phyloP scores from a whole-genome alignment of 1,140 invertebrate species.

The Ceratosolen fusciceps region DNA sequence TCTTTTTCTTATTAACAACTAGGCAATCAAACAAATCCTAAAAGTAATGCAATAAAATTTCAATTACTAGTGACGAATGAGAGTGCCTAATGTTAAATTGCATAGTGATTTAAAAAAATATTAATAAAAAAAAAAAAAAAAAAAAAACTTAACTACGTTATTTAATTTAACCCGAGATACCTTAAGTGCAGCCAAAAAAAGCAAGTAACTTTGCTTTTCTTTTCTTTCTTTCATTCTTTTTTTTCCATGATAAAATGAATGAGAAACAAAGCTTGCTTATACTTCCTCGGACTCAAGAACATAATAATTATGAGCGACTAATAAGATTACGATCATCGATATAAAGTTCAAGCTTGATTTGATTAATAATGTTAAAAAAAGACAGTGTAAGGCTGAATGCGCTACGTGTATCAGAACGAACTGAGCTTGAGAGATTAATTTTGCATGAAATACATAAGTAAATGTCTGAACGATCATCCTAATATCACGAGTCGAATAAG shows the following conservation, averaged over 20 bases:
- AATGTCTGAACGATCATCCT: constrained; percentile 32
- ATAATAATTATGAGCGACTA: constrained; percentile 18
- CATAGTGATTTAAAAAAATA: background rate
- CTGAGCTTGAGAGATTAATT: constrained; percentile 30
- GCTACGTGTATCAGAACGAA: constrained; percentile 19
- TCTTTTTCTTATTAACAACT: too few species aligned
- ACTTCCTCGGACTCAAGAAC: background rate
- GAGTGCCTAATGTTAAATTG: background rate
- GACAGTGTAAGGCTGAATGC: background rate
- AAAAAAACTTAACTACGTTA: too few species aligned
- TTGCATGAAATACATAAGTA: constrained; percentile 25
- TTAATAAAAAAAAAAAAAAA: too few species aligned
- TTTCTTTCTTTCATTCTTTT: too few species aligned
- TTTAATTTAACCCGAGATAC: background rate
- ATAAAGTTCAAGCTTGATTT: constrained; percentile 29
- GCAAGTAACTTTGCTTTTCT: too few species aligned
- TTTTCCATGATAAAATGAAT: constrained; percentile 13
- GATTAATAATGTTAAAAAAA: constrained; percentile 27
- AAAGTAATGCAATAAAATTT: background rate
- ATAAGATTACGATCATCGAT: constrained; percentile 16
- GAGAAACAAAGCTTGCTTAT: constrained; percentile 1
- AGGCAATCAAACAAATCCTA: background rate
- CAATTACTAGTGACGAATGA: background rate
- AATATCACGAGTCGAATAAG: constrained; percentile 44
- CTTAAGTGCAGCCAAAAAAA: background rate